These are phyloP conservation scores for Sebastes taczanowskii DNA, from an alignment of 2,797 vertebrate species.

Conservation along the genomic window DNA sequence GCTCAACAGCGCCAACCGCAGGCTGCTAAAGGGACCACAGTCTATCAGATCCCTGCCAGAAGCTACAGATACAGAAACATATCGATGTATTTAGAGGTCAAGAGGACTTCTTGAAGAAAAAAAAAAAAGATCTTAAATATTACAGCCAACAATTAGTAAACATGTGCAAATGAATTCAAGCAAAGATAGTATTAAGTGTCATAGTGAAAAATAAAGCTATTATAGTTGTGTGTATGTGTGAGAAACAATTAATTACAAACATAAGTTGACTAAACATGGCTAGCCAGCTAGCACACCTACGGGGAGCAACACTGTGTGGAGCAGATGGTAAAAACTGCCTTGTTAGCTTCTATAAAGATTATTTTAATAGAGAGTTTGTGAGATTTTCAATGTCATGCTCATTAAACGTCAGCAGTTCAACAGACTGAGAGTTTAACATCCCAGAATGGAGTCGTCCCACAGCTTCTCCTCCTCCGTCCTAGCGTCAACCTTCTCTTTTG, in stretches of 20 bases:
- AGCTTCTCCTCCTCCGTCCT: constrained; percentile 90
- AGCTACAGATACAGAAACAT: not conserved
- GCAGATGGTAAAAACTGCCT: constrained; percentile 5
- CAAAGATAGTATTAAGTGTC: constrained; percentile 1
- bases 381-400: not conserved
- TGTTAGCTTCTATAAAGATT: not conserved
- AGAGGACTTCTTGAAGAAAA: constrained; percentile 9
- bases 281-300: constrained; percentile 54
- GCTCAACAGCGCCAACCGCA: constrained; percentile 60
- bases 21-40: constrained; percentile 32
- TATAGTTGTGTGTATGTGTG: not conserved
- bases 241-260: not conserved
- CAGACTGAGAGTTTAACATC: constrained; percentile 66
- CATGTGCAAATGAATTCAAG: constrained; percentile 4
- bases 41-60: not conserved
- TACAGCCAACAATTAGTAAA: not conserved
- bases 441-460: constrained; percentile 90
- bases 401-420: not conserved
- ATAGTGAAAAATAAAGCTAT: constrained; percentile 30
- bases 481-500: constrained; percentile 68
- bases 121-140: not conserved
- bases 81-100: not conserved
- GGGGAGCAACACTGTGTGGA: not conserved
- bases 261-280: constrained; percentile 22
- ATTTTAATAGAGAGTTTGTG: not conserved